Evolutionary conservation across 2,888 invertebrate genomes (phyloP).

Genomic region (Limenitis camilla): DNA sequence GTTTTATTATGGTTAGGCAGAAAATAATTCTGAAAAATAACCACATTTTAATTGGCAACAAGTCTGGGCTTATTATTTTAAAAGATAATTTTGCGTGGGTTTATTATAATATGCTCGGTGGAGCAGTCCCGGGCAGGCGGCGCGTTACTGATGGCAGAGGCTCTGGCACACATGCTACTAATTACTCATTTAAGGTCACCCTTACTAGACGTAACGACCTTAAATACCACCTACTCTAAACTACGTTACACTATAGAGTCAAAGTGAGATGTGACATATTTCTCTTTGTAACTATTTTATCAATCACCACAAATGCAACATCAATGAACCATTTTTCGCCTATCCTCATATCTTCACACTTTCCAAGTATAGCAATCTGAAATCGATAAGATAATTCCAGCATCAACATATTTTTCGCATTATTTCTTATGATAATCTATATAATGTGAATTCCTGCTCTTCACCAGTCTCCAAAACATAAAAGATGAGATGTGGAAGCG

Average conservation of each 20-base stretch:
- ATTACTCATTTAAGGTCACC: slow-evolving; percentile 51
- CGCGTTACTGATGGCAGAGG: slow-evolving; percentile 48
- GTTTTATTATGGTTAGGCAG: background rate
- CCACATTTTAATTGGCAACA: slow-evolving; percentile 44
- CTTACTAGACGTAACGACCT: slow-evolving; percentile 28
- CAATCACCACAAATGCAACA: no score
- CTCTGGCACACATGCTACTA: slow-evolving; percentile 57
- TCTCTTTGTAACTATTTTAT: no score
- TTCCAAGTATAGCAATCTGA: no score
- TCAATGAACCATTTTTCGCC: no score
- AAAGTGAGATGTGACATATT: slow-evolving; percentile 7
- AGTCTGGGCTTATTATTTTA: slow-evolving; percentile 62
- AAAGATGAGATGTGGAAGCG: background rate
- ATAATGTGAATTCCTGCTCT: no score
- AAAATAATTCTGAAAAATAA: background rate
- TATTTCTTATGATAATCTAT: no score
- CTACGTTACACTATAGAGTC: slow-evolving; percentile 19
- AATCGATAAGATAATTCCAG: no score
- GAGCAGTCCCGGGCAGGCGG: slow-evolving; percentile 44
- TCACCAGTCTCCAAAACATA: background rate
- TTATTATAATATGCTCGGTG: slow-evolving; percentile 51
- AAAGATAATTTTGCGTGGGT: slow-evolving; percentile 65
- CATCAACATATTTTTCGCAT: no score
- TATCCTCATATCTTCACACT: no score
- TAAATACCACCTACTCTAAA: slow-evolving; percentile 24